Percentiles rank a stretch among this genome's conserved stretches.
phyloP scores from a whole-genome alignment of 2,797 vertebrate genomes.

The Anisognathus igniventris region DNA sequence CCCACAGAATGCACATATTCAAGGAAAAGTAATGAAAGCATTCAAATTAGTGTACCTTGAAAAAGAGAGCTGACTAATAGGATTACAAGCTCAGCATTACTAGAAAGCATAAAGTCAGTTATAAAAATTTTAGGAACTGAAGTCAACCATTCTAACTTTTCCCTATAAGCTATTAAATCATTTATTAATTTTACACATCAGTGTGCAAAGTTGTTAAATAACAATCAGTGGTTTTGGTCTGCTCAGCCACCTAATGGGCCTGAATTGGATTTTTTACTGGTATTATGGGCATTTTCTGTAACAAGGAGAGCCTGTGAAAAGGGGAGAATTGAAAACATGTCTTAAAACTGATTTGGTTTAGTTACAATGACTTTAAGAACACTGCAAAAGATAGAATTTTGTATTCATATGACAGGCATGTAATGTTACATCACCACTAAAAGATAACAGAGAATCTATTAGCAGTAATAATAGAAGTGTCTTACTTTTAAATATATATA shows the following conservation, averaged over 20 bases:
- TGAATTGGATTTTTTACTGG: neutral
- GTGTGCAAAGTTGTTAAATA: neutral
- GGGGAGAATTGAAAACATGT: neutral
- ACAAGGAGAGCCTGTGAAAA: neutral
- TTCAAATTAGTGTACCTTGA: neutral
- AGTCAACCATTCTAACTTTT: neutral
- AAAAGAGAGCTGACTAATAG: neutral
- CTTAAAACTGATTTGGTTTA: neutral
- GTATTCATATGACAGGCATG: neutral
- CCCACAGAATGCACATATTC: neutral
- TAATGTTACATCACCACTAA: neutral
- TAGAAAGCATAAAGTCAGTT: conserved; percentile 11
- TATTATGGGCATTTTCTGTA: neutral
- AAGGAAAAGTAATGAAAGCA: neutral
- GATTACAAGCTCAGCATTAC: conserved; percentile 18
- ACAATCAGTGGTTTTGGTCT: neutral
- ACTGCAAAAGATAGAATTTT: neutral
- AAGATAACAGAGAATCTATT: neutral
- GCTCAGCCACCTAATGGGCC: neutral
- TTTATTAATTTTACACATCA: neutral
- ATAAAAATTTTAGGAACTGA: neutral
- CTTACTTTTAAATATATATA: neutral
- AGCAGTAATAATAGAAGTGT: neutral
- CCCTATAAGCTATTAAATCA: neutral
- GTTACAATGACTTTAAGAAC: neutral